These are phyloP conservation scores for Nannoperca obscura DNA, from an alignment of 2,797 vertebrate genomes.

Conservation along the genomic window DNA sequence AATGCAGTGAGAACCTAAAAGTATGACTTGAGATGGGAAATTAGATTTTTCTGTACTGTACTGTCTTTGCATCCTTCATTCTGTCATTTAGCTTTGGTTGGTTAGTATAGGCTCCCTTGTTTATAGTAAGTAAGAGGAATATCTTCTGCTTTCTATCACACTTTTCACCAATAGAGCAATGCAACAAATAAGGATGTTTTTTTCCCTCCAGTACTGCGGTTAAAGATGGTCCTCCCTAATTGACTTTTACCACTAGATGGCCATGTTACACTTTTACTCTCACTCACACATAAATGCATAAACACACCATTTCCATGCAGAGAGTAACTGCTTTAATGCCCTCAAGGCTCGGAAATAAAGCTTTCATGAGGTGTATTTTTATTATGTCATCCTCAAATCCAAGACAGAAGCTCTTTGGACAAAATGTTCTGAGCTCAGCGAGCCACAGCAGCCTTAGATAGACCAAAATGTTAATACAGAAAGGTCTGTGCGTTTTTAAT, in stretches of 20 bases:
- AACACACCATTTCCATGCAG: slow-evolving; percentile 33
- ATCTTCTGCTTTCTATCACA: not conserved
- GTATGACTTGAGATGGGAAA: slow-evolving; percentile 16
- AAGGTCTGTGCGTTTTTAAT: not conserved
- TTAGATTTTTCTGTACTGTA: slow-evolving; percentile 9
- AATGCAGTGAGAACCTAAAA: slow-evolving; percentile 30
- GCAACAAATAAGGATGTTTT: slow-evolving; percentile 19
- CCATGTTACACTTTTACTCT: slow-evolving; percentile 60
- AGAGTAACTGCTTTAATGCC: slow-evolving; percentile 16
- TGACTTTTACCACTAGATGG: slow-evolving; percentile 79
- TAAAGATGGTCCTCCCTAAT: slow-evolving; percentile 18
- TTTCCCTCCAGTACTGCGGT: slow-evolving; percentile 54
- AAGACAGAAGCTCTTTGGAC: slow-evolving; percentile 37
- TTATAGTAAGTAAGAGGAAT: not conserved
- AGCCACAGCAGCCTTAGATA: not conserved
- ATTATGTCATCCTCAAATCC: slow-evolving; percentile 27
- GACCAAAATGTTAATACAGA: slow-evolving; percentile 8
- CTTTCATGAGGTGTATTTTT: slow-evolving; percentile 33
- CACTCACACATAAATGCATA: slow-evolving; percentile 14
- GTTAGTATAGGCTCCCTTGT: not conserved
- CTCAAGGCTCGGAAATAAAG: slow-evolving; percentile 20
- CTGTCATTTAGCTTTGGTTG: slow-evolving; percentile 12
- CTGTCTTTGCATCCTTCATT: slow-evolving; percentile 1
- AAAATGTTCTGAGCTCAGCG: slow-evolving; percentile 44
- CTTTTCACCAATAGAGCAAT: slow-evolving; percentile 4